Evolutionary conservation across 1,140 invertebrate genomes (phyloP).

Genomic region (Druon quercuslanigerum): DNA sequence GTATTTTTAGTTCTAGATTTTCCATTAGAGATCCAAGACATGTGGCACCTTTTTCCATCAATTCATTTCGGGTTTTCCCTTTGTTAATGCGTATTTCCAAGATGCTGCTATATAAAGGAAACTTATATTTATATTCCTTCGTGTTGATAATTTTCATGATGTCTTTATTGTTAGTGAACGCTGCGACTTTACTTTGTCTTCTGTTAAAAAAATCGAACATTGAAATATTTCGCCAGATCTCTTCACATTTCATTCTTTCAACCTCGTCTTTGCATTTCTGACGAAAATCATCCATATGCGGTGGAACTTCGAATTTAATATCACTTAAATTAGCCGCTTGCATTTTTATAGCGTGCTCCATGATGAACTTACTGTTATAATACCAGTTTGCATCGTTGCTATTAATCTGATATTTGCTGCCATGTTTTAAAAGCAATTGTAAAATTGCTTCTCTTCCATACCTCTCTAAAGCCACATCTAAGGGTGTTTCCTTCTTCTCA

Average conservation of each 20-base stretch:
- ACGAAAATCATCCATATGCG: not conserved
- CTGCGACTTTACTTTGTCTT: not conserved
- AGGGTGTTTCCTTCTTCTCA: slow-evolving; percentile 38
- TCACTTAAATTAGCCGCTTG: not conserved
- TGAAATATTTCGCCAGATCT: not conserved
- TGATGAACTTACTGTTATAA: not conserved
- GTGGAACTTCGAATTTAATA: not conserved
- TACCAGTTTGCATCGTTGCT: too few relatives aligned
- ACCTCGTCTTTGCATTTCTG: not conserved
- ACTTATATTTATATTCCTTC: not conserved
- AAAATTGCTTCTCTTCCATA: slow-evolving; percentile 30
- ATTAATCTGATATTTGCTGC: not conserved
- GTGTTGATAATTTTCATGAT: not conserved
- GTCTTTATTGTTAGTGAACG: not conserved
- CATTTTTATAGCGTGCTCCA: not conserved
- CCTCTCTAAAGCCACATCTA: slow-evolving; percentile 41
- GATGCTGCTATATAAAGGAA: not conserved
- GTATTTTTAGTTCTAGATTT: not conserved
- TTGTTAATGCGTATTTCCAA: not conserved
- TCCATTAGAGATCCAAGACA: not conserved
- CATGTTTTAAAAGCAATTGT: slow-evolving; percentile 33
- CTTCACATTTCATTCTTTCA: not conserved
- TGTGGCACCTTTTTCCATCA: not conserved
- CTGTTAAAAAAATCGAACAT: not conserved
- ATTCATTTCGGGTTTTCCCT: not conserved